Evolutionary conservation across 1,140 invertebrate species (phyloP).

Genomic region (Odontomachus brunneus): DNA sequence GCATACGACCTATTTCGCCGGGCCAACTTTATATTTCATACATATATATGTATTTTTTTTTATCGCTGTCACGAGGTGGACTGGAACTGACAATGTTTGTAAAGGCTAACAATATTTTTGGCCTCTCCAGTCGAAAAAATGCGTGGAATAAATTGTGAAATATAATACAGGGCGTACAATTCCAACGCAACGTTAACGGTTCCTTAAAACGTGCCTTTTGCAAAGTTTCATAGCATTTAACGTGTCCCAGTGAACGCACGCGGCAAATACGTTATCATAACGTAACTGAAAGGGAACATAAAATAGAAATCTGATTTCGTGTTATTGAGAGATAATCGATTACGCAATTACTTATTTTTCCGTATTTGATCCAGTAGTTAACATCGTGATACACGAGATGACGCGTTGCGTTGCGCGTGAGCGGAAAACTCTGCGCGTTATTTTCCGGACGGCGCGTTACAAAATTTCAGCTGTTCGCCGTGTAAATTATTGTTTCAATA

Average conservation of each 20-base stretch:
- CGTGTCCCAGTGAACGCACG: background rate
- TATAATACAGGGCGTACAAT: background rate
- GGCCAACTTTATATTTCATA: background rate
- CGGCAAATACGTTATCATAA: background rate
- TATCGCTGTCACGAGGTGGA: no score
- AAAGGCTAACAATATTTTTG: background rate
- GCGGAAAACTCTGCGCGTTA: conserved; percentile 19
- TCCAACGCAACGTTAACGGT: background rate
- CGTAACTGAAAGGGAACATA: no score
- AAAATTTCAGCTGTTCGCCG: conserved; percentile 32
- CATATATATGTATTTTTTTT: no score
- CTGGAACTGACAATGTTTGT: no score
- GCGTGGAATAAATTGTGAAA: background rate
- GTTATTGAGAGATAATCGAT: background rate
- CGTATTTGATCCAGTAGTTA: conserved; percentile 40
- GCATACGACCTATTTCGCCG: conserved; percentile 5
- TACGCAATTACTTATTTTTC: conserved; percentile 21
- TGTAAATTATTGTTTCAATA: conserved; percentile 54
- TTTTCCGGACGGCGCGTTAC: conserved; percentile 31
- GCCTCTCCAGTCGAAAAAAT: conserved; percentile 12
- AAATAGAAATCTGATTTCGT: background rate
- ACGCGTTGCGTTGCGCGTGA: background rate
- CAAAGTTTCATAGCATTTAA: background rate
- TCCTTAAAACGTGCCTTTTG: background rate
- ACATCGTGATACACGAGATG: conserved; percentile 10